A percentile compares a stretch with the other conserved stretches of the same genome.
phyloP scores from a whole-genome alignment of 2,113 vertebrate species.

The Lichenostomus cassidix region DNA sequence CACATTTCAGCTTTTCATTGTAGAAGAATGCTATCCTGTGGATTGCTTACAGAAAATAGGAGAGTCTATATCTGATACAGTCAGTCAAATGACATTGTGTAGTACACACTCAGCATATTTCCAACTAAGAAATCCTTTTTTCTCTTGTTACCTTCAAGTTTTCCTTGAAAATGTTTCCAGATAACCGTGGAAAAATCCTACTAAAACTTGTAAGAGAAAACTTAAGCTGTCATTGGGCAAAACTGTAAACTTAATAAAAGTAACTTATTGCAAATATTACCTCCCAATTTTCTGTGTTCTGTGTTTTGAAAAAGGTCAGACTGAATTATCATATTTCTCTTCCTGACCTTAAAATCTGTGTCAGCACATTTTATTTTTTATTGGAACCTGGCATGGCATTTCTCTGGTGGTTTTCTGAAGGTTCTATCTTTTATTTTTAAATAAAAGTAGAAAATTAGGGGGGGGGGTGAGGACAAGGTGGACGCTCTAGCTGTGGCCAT shows the following conservation, averaged over 20 bases:
- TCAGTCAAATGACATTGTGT: background rate
- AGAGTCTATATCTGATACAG: background rate
- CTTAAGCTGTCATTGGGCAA: background rate
- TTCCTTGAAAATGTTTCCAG: background rate
- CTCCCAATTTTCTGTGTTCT: background rate
- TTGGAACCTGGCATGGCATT: background rate
- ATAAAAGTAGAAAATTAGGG: background rate
- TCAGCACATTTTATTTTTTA: background rate
- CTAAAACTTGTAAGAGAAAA: background rate
- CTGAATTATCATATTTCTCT: background rate
- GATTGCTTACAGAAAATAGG: background rate
- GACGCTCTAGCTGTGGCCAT: background rate
- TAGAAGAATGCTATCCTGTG: background rate
- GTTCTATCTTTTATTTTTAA: conserved; percentile 7
- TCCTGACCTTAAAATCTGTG: background rate
- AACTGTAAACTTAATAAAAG: background rate
- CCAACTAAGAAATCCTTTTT: background rate
- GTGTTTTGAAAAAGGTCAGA: background rate
- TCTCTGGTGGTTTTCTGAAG: background rate
- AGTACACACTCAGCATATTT: background rate
- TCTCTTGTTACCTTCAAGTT: background rate
- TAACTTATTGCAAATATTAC: background rate
- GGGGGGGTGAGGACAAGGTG: background rate
- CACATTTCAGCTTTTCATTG: background rate
- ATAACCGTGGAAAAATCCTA: background rate